Evolutionary conservation across 2,888 invertebrate species (phyloP), one percentile per base, ranked within the genome.

Genomic region (Tholera decimalis): DNA sequence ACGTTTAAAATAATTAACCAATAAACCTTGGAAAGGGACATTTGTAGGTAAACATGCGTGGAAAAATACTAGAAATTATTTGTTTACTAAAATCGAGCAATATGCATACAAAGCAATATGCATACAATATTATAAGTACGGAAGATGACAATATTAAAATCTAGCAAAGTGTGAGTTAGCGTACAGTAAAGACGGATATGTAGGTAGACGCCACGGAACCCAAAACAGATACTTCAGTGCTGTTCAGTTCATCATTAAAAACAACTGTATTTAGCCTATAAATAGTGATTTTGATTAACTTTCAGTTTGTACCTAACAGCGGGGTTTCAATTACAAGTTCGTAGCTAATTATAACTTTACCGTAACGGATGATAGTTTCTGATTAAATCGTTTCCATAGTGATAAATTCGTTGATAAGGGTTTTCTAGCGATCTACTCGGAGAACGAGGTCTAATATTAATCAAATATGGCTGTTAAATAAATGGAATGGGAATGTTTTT

Each of bases 271-370:
- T n/a, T 35, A n/a, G 22, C 20, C 15, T 33, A 33, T 15, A 67
- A 22, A 57, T 15, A 18, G 33, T 57, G 18, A 39, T 47, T n/a
- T 65, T 57, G n/a, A 67, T 41, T 47, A 67, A 47, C 39, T 41
- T 57, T 49, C 28, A 35, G 58, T 58, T 58, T 39, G 35, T 35
- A 47, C 6, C 33, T 35, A 41, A 2, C 26, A 37, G 15, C 39
- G 39, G n/a, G 68, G 51, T 57, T 73, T 68, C 53, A 73, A 74
- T 73, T 73, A 74, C 43, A 73, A 73, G 63, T 73, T 73, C 57
- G 50, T 33, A 68, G 49, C 50, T 74, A 49, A 69, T 69, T 74
- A 57, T 69, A 73, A 73, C 72, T 73, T 74, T 46, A 54, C 20
- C 67, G 50, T 44, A 54, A 47, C 28, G 57, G 59, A 44, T 66